These are phyloP conservation scores for Cerceris ruficornis DNA, from an alignment of 2,888 invertebrate genomes.

Conservation along the genomic window DNA sequence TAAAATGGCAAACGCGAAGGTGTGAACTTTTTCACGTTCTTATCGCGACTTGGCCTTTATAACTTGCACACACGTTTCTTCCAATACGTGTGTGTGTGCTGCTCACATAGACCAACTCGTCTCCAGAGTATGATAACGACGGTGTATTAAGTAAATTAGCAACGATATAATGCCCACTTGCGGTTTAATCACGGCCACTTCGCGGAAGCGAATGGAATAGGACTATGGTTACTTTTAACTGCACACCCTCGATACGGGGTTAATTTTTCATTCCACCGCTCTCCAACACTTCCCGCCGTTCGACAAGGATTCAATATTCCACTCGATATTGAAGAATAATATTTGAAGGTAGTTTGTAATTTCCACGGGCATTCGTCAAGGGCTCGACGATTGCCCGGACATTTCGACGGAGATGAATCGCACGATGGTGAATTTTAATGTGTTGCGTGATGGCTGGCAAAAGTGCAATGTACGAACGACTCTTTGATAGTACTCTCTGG, in stretches of 20 bases:
- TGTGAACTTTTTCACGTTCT: conserved; percentile 46
- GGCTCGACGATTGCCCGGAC: background rate
- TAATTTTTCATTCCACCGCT: conserved; percentile 52
- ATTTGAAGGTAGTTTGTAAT: conserved; percentile 51
- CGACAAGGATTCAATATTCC: conserved; percentile 55
- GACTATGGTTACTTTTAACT: conserved; percentile 49
- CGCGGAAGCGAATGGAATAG: conserved; percentile 51
- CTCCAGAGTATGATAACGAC: conserved; percentile 62
- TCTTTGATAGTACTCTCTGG: too few species aligned
- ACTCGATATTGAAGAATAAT: conserved; percentile 66
- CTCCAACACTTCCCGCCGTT: conserved; percentile 4
- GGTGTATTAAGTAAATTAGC: conserved; percentile 73
- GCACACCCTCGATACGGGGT: conserved; percentile 14
- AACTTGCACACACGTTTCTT: conserved; percentile 29
- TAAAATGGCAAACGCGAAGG: conserved; percentile 17
- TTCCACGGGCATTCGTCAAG: conserved; percentile 37
- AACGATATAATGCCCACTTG: conserved; percentile 72
- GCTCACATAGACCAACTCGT: conserved; percentile 23
- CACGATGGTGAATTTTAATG: background rate
- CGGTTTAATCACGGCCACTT: conserved; percentile 72
- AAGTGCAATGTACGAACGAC: too few species aligned
- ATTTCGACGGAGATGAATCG: background rate
- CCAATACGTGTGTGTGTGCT: background rate
- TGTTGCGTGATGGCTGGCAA: background rate
- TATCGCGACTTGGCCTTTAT: conserved; percentile 23